A percentile compares a stretch with the other conserved stretches of the same genome.
Conservation (phyloP, 2,888 invertebrate species). For the Sycophila texana region DNA sequence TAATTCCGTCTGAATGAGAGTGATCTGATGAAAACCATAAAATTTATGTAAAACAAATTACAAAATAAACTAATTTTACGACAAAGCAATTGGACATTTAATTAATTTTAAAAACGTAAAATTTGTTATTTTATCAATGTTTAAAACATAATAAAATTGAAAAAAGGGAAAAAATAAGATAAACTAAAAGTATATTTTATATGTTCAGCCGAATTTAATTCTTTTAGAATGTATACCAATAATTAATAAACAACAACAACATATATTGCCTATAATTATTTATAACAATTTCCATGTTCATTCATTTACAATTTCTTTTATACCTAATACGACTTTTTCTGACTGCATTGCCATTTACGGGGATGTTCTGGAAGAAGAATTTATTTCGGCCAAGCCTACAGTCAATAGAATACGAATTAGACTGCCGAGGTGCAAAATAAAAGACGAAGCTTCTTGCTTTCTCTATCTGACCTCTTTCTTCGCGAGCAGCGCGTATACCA, state of each 20-base stretch:
- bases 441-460: not conserved
- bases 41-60: too few relatives aligned
- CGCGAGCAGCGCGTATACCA: not conserved
- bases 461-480: conserved; percentile 39
- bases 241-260: too few relatives aligned
- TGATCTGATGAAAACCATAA: too few relatives aligned
- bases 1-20: not conserved
- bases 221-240: too few relatives aligned
- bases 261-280: too few relatives aligned
- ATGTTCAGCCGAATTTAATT: too few relatives aligned
- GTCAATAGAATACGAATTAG: not conserved
- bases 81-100: too few relatives aligned
- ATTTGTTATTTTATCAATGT: too few relatives aligned
- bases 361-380: not conserved
- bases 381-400: conserved; percentile 1
- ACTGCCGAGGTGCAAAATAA: not conserved
- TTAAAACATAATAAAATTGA: not conserved
- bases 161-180: not conserved
- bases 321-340: not conserved
- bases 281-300: not conserved
- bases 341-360: not conserved
- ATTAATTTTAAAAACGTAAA: too few relatives aligned
- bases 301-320: not conserved
- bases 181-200: too few relatives aligned
- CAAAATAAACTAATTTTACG: not conserved